These are phyloP conservation scores for Odocoileus hemionus DNA, from an alignment of 2,113 vertebrate genomes.

Conservation along the genomic window DNA sequence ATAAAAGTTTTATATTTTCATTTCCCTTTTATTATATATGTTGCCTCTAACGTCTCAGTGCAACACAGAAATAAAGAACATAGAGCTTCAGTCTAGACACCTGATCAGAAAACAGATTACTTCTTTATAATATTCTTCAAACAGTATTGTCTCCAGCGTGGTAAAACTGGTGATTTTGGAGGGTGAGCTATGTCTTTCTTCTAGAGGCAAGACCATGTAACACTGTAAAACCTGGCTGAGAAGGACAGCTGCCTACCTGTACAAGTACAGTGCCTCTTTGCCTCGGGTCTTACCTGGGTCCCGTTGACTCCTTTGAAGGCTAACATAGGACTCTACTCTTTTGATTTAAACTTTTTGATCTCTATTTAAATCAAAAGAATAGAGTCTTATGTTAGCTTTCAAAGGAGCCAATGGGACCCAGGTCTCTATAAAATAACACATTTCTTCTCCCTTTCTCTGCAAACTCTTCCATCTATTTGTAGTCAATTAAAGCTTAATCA, in stretches of 20 bases:
- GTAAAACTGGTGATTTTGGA: conserved; percentile 23
- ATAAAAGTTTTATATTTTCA: conserved; percentile 39
- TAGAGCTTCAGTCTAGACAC: not conserved
- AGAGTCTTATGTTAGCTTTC: too few relatives aligned
- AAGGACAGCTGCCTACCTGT: not conserved
- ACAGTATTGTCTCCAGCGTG: not conserved
- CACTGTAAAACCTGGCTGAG: not conserved
- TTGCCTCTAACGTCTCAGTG: not conserved
- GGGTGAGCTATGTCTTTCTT: not conserved
- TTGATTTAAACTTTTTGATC: not conserved
- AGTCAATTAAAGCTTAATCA: not conserved
- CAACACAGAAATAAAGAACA: conserved; percentile 28
- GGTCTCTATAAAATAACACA: not conserved
- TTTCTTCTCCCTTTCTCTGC: not conserved
- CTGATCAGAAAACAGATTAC: not conserved
- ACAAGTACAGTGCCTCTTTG: not conserved
- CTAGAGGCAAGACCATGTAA: not conserved
- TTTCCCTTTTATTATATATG: not conserved
- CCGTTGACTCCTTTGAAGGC: not conserved
- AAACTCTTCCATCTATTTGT: not conserved
- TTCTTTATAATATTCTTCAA: conserved; percentile 20
- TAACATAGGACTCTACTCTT: not conserved
- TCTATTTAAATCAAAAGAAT: not conserved
- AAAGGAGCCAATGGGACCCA: too few relatives aligned
- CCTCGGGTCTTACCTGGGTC: not conserved